phyloP scores from a whole-genome alignment of 2,113 vertebrate species.

The Variabilichromis moorii region DNA sequence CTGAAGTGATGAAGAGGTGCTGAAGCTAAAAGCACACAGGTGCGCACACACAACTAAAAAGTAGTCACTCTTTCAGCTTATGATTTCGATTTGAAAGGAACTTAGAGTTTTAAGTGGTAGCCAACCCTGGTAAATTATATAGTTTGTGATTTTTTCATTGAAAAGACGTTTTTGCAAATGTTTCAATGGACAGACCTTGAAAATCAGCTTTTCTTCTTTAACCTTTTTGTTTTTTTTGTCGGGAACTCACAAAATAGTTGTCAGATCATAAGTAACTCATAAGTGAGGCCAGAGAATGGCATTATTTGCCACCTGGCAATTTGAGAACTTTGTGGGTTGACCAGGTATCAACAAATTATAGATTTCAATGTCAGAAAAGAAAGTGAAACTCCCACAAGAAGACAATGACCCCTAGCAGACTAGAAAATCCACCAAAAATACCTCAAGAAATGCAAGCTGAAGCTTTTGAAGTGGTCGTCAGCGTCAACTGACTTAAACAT shows the following conservation, averaged over 20 bases:
- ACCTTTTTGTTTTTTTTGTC: rapidly evolving
- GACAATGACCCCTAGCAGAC: neutral
- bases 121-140: neutral
- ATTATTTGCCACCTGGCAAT: neutral
- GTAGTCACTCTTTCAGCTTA: neutral
- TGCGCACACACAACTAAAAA: neutral
- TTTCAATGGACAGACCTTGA: neutral
- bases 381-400: neutral
- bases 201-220: neutral
- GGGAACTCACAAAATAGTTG: neutral
- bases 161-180: neutral
- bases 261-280: neutral
- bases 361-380: neutral
- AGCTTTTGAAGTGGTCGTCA: neutral
- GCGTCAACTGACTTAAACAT: neutral
- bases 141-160: neutral
- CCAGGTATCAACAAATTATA: neutral
- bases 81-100: neutral
- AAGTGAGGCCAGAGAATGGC: neutral
- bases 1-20: neutral
- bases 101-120: neutral
- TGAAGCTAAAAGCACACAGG: neutral
- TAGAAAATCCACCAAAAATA: neutral
- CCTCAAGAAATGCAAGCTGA: neutral
- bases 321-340: neutral